Evolutionary conservation across 1,140 invertebrate species (phyloP).

Genomic region (Bombus huntii): DNA sequence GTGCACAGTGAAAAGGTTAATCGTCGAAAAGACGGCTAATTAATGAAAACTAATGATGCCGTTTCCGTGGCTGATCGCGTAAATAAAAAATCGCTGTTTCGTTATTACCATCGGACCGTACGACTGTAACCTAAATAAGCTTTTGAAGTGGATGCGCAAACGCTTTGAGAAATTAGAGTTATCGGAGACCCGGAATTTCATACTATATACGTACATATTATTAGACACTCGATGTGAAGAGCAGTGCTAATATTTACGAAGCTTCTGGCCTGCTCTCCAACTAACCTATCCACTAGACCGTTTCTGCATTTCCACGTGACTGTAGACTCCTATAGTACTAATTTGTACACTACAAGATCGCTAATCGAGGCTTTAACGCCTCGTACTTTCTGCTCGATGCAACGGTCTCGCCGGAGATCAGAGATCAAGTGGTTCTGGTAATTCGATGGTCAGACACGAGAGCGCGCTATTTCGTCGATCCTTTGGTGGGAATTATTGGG

Average conservation of each 20-base stretch:
- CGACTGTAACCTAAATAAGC: neutral
- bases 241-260: slow-evolving; percentile 40
- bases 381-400: neutral
- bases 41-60: neutral
- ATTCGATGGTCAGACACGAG: neutral
- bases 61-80: neutral
- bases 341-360: too few species aligned
- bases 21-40: neutral
- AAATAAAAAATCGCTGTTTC: slow-evolving; percentile 9
- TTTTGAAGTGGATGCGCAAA: slow-evolving; percentile 37
- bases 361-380: neutral
- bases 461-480: too few species aligned
- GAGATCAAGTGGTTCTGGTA: neutral
- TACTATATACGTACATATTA: slow-evolving; percentile 42
- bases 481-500: too few species aligned
- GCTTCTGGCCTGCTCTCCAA: slow-evolving; percentile 13
- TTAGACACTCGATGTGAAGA: slow-evolving; percentile 47
- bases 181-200: slow-evolving; percentile 15
- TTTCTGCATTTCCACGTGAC: neutral
- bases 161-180: slow-evolving; percentile 35
- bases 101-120: neutral
- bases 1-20: neutral
- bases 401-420: neutral
- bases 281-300: neutral
- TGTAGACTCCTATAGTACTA: neutral